Evolutionary conservation across 2,113 vertebrate genomes (phyloP), one percentile per base, ranked within the genome.

Genomic region (Psilopogon haemacephalus): DNA sequence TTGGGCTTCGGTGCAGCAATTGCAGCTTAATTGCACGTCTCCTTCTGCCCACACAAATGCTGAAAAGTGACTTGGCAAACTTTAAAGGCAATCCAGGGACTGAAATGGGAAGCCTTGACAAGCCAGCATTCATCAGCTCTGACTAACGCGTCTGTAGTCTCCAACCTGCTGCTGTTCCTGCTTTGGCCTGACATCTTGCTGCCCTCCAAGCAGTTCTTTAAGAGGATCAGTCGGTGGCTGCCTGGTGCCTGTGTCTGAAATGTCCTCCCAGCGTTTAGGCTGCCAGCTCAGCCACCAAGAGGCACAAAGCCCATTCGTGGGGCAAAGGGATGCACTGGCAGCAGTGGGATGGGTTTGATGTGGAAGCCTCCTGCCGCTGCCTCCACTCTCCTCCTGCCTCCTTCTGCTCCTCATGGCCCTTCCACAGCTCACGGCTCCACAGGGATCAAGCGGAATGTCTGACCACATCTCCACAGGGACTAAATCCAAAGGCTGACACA

Each of bases 11-110:
- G 94, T 96, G 96, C 96, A 96, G 96, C 95, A 92, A 96, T 94
- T 93, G 94, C 96, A 96, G 96, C 87, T 93, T 94, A 96, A 96
- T 96, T 96, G 95, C 95, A 93, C 37, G 92, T 96, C 95, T 96
- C 94, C 94, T 96, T 95, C 96, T 96, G 96, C 96, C 96, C 96
- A 96, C 95, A 95, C 95, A 93, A 96, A 96, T 94, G 96, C 96
- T 96, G 95, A 90, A 95, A 95, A 96, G 96, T 95, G 96, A 96
- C 96, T 96, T 96, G 96, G 96, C 96, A 95, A 95, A 95, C 94
- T 94, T 93, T 93, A 93, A 95, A 96, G 95, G 95, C 94, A 95
- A 94, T 95, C 95, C 92, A 94, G 96, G 84, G 93, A 84, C 95
- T 94, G 96, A 96, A 93, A 96, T 76, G 94, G 95, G 96, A 81